These are phyloP conservation scores for Poecilobothrus nobilitatus DNA, from an alignment of 2,888 invertebrate genomes.

Conservation along the genomic window DNA sequence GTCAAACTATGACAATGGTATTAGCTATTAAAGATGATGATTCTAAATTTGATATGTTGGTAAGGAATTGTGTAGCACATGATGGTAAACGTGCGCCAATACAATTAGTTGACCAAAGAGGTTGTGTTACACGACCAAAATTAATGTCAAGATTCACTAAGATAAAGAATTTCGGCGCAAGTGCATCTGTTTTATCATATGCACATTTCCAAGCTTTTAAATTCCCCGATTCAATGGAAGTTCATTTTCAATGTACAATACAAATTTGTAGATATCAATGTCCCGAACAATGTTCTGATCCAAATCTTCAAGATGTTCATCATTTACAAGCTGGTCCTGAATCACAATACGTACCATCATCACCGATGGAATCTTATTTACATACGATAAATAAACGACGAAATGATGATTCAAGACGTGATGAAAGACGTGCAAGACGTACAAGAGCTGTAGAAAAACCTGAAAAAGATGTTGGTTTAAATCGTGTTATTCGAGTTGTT, in stretches of 20 bases:
- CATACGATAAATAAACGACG: slow-evolving; percentile 56
- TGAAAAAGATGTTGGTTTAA: slow-evolving; percentile 78
- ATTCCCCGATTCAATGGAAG: slow-evolving; percentile 94
- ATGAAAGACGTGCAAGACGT: slow-evolving; percentile 62
- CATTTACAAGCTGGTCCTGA: slow-evolving; percentile 49
- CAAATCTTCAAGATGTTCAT: slow-evolving; percentile 51
- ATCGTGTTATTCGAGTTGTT: slow-evolving; percentile 81
- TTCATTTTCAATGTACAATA: slow-evolving; percentile 91
- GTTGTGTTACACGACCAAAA: slow-evolving; percentile 86
- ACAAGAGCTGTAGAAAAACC: slow-evolving; percentile 54
- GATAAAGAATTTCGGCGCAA: slow-evolving; percentile 90
- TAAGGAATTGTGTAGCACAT: slow-evolving; percentile 88
- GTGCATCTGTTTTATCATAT: slow-evolving; percentile 83
- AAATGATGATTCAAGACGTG: slow-evolving; percentile 53
- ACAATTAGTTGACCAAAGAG: slow-evolving; percentile 84
- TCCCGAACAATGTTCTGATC: slow-evolving; percentile 81
- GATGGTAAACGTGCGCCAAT: slow-evolving; percentile 90
- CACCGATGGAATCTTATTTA: slow-evolving; percentile 55
- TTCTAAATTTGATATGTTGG: slow-evolving; percentile 90
- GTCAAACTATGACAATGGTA: slow-evolving; percentile 96
- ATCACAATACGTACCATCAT: slow-evolving; percentile 59
- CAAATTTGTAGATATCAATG: slow-evolving; percentile 90
- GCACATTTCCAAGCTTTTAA: slow-evolving; percentile 94
- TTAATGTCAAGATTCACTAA: slow-evolving; percentile 90
- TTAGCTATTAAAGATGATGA: slow-evolving; percentile 91